These are phyloP conservation scores for Trichosurus vulpecula DNA, from an alignment of 2,797 vertebrate species.

Conservation along the genomic window DNA sequence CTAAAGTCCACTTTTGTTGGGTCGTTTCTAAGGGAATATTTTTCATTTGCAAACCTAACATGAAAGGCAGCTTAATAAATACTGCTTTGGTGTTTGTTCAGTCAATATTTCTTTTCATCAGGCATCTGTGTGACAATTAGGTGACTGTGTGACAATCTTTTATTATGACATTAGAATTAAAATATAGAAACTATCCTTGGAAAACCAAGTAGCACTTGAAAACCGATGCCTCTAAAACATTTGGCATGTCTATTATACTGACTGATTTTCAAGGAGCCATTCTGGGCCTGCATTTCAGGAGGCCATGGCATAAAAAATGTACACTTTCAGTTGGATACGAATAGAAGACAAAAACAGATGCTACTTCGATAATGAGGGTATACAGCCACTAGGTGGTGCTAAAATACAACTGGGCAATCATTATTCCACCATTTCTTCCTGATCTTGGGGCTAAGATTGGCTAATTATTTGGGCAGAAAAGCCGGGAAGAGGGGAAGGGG, in stretches of 20 bases:
- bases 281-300: slow-evolving; percentile 18
- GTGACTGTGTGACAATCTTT: background rate
- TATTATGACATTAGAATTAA: background rate
- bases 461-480: background rate
- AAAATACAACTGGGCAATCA: slow-evolving; percentile 49
- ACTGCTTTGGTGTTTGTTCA: background rate
- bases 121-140: background rate
- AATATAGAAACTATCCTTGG: slow-evolving; percentile 25
- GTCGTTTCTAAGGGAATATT: slow-evolving; percentile 13
- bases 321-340: slow-evolving; percentile 15
- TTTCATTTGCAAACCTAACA: slow-evolving; percentile 30
- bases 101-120: background rate
- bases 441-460: slow-evolving; percentile 1
- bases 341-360: background rate
- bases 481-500: background rate
- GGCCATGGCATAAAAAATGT: background rate
- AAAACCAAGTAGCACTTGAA: slow-evolving; percentile 46
- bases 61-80: slow-evolving; percentile 46
- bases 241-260: background rate
- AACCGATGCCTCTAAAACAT: background rate
- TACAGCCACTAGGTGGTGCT: slow-evolving; percentile 63
- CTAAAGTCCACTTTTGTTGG: slow-evolving; percentile 6
- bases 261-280: background rate
- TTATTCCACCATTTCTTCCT: slow-evolving; percentile 14
- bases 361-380: background rate